Evolutionary conservation across 2,797 vertebrate genomes (phyloP).

Genomic region (Sebastes wilsoni): DNA sequence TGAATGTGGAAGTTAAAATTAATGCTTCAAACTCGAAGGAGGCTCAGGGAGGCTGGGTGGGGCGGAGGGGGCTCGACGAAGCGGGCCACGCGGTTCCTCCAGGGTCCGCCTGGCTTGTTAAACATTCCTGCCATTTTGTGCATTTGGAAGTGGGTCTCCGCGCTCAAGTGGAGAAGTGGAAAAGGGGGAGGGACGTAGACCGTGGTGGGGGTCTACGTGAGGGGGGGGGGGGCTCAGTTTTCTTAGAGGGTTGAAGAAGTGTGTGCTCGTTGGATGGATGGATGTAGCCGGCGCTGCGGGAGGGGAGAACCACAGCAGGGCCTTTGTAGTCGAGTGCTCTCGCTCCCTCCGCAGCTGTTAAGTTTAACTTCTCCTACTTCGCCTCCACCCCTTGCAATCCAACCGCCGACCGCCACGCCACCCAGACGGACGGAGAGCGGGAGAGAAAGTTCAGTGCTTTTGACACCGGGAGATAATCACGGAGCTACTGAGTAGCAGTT

Average conservation of each 20-base stretch:
- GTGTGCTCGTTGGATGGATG: constrained; percentile 51
- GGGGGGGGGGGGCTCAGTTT: constrained; percentile 49
- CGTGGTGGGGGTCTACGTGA: constrained; percentile 45
- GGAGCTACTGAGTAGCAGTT: constrained; percentile 10
- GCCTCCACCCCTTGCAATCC: constrained; percentile 26
- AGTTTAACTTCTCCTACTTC: constrained; percentile 52
- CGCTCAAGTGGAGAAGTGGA: constrained; percentile 73
- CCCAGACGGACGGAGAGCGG: constrained; percentile 26
- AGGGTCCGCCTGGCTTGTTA: constrained; percentile 72
- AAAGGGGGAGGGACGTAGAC: constrained; percentile 53
- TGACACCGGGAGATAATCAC: constrained; percentile 45
- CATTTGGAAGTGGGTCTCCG: constrained; percentile 78
- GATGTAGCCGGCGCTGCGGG: constrained; percentile 35
- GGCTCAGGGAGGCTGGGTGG: constrained; percentile 11
- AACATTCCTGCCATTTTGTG: constrained; percentile 85
- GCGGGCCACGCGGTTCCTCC: constrained; percentile 54
- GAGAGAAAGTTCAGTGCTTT: constrained; percentile 52
- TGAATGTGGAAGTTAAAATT: constrained; percentile 66
- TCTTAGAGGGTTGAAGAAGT: constrained; percentile 51
- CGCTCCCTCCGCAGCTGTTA: constrained; percentile 56
- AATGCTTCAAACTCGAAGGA: constrained; percentile 32
- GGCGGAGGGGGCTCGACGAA: background rate
- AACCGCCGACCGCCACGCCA: constrained; percentile 10
- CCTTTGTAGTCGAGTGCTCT: constrained; percentile 66
- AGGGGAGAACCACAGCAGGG: constrained; percentile 54